Evolutionary conservation across 2,113 vertebrate genomes (phyloP).

Genomic region (Alouatta palliata): DNA sequence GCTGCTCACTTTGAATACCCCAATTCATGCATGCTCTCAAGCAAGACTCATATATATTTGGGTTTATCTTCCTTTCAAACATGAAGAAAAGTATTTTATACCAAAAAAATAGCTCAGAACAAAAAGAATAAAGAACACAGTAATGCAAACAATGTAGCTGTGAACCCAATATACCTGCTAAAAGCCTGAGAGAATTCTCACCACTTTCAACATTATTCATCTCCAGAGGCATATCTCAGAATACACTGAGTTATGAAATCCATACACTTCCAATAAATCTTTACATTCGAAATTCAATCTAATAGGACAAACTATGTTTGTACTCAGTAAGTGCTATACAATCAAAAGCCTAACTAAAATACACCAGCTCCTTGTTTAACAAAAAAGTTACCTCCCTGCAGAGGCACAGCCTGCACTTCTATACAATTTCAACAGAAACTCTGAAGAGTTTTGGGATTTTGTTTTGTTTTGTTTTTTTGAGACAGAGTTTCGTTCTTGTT

Average conservation of each 20-base stretch:
- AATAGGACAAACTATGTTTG: slow-evolving; percentile 41
- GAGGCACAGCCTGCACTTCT: slow-evolving; percentile 37
- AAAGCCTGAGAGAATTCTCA: slow-evolving; percentile 42
- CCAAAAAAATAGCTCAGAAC: neutral
- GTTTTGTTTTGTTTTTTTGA: too few relatives aligned
- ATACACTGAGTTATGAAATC: neutral
- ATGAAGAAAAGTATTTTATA: neutral
- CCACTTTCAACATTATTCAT: neutral
- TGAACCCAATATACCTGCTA: slow-evolving; percentile 28
- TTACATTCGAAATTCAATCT: neutral
- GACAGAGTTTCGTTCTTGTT: too few relatives aligned
- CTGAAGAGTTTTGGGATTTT: neutral
- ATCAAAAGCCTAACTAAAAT: slow-evolving; percentile 52
- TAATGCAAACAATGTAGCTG: slow-evolving; percentile 36
- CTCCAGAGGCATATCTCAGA: neutral
- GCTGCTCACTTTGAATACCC: neutral
- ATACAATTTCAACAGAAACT: slow-evolving; percentile 41
- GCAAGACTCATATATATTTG: neutral
- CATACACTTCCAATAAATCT: neutral
- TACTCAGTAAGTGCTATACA: slow-evolving; percentile 9
- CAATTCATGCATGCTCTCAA: neutral
- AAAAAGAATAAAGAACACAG: slow-evolving; percentile 43
- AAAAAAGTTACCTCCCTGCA: neutral
- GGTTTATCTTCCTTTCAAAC: neutral
- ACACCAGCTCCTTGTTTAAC: slow-evolving; percentile 49